Evolutionary conservation across 2,888 invertebrate species (phyloP), one percentile per base, ranked within the genome.

Genomic region (Idaea straminata): DNA sequence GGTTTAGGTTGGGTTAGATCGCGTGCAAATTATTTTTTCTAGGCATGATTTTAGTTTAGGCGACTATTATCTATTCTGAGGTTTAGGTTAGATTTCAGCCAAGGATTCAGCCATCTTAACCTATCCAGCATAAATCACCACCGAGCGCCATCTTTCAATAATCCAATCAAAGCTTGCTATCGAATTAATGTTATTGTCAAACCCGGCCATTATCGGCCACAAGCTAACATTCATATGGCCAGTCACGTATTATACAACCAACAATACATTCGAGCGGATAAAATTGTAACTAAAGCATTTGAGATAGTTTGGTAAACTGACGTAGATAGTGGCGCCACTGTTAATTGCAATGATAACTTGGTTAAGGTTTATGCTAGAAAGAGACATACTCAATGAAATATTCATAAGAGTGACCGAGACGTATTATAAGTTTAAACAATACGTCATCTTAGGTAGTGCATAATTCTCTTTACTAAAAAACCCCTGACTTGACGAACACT

Each of bases 141-240:
- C 78, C 62, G 25, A 77, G 73, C 81, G 84, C 84, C 77, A 79
- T 79, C 83, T 85, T 86, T 86, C 85, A 85, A 85, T 86, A 86
- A 84, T 83, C 85, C 85, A 87, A 87, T 87, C 87, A 86, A 82
- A 77, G 78, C 77, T 81, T 81, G 79, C 78, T 79, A 77, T 77
- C 80, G 76, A 81, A 83, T 84, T 85, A 85, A 86, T 85, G 86
- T 85, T 85, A 86, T 85, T 86, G 86, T 86, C 85, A 83, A 84
- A 83, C 79, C 77, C 79, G 78, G 81, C 85, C 81, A 87, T 86
- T 84, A 84, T 82, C 80, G 78, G 76, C 66, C 77, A 74, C 74
- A 77, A 81, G 80, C 79, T 77, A 81, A 76, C 78, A 83, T 84
- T 83, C 77, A 79, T 80, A 86, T 86, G 87, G 81, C 84, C 82